Percentiles rank a stretch among this genome's conserved stretches.
These are phyloP conservation scores for Lacanobia wlatinum DNA, from an alignment of 2,888 invertebrate species.

Conservation along the genomic window DNA sequence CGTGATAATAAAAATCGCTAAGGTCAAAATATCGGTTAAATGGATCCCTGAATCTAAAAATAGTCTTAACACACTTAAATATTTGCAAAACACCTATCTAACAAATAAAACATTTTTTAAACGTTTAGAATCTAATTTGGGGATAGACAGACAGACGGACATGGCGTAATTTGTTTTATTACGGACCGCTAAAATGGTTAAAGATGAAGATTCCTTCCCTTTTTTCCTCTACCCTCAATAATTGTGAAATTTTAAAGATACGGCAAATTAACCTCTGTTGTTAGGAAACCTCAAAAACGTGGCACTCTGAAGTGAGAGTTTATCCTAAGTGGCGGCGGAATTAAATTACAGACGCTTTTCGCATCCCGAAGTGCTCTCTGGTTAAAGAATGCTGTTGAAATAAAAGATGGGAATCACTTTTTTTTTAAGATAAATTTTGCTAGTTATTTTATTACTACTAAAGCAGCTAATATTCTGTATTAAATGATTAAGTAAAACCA, in stretches of 20 bases:
- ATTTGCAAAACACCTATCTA: too few species aligned
- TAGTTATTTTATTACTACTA: too few species aligned
- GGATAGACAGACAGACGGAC: too few species aligned
- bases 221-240: fast-evolving
- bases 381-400: constrained; percentile 23
- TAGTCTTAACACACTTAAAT: too few species aligned
- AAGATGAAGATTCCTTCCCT: background rate
- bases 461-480: too few species aligned
- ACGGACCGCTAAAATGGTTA: background rate
- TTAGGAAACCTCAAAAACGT: constrained; percentile 1
- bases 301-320: constrained; percentile 8
- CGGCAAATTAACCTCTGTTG: background rate
- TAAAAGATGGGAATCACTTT: constrained; percentile 14
- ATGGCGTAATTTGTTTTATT: too few species aligned
- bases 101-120: too few species aligned
- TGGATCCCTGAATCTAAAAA: too few species aligned
- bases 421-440: constrained; percentile 4
- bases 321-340: constrained; percentile 18
- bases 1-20: too few species aligned
- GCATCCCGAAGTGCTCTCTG: constrained; percentile 34
- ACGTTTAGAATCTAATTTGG: too few species aligned
- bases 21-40: background rate
- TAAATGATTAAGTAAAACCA: too few species aligned
- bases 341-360: constrained; percentile 43
- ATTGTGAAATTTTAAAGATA: background rate